Percentiles rank a stretch among this genome's conserved stretches.
These are phyloP conservation scores for Avahi laniger DNA, from an alignment of 2,797 vertebrate species.

Conservation along the genomic window DNA sequence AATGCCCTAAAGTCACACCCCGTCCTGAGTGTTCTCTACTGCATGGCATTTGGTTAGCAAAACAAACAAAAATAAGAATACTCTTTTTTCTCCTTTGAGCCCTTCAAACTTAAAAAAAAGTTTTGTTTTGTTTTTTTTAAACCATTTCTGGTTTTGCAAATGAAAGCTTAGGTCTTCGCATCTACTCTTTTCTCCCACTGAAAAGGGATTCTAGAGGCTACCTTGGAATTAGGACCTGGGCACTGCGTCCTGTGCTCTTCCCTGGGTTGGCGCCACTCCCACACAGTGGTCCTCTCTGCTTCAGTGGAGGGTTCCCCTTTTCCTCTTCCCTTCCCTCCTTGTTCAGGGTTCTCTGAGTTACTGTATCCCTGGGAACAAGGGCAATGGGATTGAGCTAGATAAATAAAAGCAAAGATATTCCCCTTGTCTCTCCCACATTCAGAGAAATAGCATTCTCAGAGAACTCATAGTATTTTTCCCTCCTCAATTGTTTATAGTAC, in stretches of 20 bases:
- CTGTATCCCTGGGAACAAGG: not conserved
- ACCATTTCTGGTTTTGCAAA: constrained; percentile 42
- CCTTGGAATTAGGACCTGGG: not conserved
- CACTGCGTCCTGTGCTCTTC: not conserved
- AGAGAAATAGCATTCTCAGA: not conserved
- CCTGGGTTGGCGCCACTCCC: not conserved
- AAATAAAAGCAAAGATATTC: not conserved
- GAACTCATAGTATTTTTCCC: not conserved
- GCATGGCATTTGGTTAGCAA: constrained; percentile 30
- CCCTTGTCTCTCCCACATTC: not conserved
- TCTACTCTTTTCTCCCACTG: not conserved
- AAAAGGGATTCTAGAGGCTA: not conserved
- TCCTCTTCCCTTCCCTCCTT: not conserved
- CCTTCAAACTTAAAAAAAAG: not conserved
- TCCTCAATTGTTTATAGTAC: not conserved
- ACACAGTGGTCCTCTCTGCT: not conserved
- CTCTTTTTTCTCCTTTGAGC: not conserved
- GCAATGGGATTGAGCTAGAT: not conserved
- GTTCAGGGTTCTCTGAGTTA: not conserved
- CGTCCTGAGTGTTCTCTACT: not conserved
- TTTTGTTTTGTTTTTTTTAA: not conserved
- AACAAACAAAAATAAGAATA: constrained; percentile 57
- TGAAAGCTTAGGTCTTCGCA: constrained; percentile 36
- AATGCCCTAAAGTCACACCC: not conserved
- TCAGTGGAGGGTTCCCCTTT: not conserved